phyloP scores from a whole-genome alignment of 30 jellyfish, hydroid and myxozoan species.

The Aurelia aurita region DNA sequence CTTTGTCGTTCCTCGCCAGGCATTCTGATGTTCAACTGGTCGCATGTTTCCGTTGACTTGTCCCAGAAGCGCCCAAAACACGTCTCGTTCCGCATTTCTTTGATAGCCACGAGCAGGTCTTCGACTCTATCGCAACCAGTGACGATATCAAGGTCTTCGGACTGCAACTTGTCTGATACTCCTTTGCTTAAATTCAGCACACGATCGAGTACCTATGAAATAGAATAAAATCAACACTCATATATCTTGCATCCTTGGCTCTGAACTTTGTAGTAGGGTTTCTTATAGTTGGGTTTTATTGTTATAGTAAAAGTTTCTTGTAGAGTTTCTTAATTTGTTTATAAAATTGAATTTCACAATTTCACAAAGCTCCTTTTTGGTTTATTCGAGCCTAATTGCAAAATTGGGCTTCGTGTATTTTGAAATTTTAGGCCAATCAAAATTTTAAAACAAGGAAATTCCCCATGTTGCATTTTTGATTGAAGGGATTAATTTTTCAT shows the following conservation, averaged over 20 bases:
- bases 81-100: not conserved
- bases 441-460: no score
- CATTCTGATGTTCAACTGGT: not conserved
- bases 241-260: not conserved
- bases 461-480: no score
- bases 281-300: no score
- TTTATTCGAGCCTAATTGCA: no score
- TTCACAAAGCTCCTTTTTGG: no score
- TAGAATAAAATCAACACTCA: not conserved
- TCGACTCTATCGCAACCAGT: slow-evolving; percentile 15
- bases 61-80: not conserved
- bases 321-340: not conserved
- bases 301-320: not conserved
- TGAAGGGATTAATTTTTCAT: no score
- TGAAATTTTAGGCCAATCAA: no score
- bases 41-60: not conserved
- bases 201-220: not conserved
- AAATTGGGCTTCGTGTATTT: no score
- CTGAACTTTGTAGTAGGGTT: no score
- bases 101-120: not conserved
- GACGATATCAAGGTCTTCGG: slow-evolving; percentile 3
- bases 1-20: not conserved
- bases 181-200: slow-evolving; percentile 13
- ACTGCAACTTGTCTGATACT: slow-evolving; percentile 22
- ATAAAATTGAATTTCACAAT: no score